These are phyloP conservation scores for Criorhina ranunculi DNA, from an alignment of 2,888 invertebrate genomes.

Conservation along the genomic window DNA sequence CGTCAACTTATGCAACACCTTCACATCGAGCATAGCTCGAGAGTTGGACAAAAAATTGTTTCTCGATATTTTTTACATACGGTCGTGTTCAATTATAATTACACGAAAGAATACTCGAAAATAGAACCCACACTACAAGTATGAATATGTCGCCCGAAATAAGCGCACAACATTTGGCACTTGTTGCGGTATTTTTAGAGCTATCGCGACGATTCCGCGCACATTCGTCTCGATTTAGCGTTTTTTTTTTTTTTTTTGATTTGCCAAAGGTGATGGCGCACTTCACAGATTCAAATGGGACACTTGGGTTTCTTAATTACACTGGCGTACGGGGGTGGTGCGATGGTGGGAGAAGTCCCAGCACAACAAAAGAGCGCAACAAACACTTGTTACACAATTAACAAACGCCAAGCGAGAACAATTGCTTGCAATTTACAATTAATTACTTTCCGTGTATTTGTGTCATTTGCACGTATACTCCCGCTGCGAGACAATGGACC, in stretches of 20 bases:
- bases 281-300: slow-evolving; percentile 13
- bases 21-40: not conserved
- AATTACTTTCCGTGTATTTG: slow-evolving; percentile 44
- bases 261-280: slow-evolving; percentile 63
- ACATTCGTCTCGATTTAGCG: slow-evolving; percentile 36
- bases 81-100: slow-evolving; percentile 38
- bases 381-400: slow-evolving; percentile 74
- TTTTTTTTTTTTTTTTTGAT: no score
- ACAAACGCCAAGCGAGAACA: slow-evolving; percentile 11
- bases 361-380: slow-evolving; percentile 36
- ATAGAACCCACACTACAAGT: slow-evolving; percentile 40
- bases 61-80: not conserved
- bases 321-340: not conserved
- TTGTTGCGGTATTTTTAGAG: slow-evolving; percentile 68
- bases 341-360: not conserved
- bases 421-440: slow-evolving; percentile 47
- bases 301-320: slow-evolving; percentile 15
- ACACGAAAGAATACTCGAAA: slow-evolving; percentile 47
- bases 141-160: slow-evolving; percentile 62
- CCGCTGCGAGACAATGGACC: slow-evolving; percentile 34
- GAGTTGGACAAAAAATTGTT: not conserved
- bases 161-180: slow-evolving; percentile 42
- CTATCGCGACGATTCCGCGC: slow-evolving; percentile 22
- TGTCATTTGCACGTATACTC: slow-evolving; percentile 32
- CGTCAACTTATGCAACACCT: slow-evolving; percentile 36